Evolutionary conservation across 2,113 vertebrate genomes (phyloP), one percentile per base, ranked within the genome.

Genomic region (Salvator merianae): DNA sequence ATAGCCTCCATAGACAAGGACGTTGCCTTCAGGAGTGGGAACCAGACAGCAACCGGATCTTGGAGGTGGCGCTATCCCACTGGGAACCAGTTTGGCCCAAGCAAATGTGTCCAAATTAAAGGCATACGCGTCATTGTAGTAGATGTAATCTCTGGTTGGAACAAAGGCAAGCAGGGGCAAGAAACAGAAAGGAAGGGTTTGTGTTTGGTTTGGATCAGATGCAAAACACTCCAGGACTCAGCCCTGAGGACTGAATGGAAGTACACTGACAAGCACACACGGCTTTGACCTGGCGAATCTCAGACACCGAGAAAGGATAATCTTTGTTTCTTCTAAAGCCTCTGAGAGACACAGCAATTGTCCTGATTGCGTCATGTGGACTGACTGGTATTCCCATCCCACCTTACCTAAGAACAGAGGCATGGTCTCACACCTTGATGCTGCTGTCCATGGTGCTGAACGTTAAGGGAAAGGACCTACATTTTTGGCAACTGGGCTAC

Each of bases 1-100:
- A 94, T 99, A 99, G 68, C 99, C 99, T 0, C 99, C 98, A 0
- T 99, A 99, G 93, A 99, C 83, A 84, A 98, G 62, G 32, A 99
- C 72, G 5, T 92, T 88, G 4, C 97, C 97, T 40, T 99, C 97
- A 0, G 96, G 94, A 0, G 92, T 97, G 87, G 97, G 32, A 28
- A 93, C 95, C 97, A 99, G 97, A 13, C 97, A 97, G 92, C 98
- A 99, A 55, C 98, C 98, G 0, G 98, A 99, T 7, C 98, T 96
- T 0, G 98, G 97, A 1, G 88, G 91, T 40, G 98, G 99, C 22
- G 93, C 96, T 0, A 95, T 79, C 36, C 98, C 98, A 0, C 96
- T 94, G 0, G 97, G 97, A 75, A 94, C 73, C 79, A 99, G 94
- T 85, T 93, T 97, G 70, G 95, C 96, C 99, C 99, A 99, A 1